These are phyloP conservation scores for Astropecten irregularis DNA, from an alignment of 53 echinoderm and acorn worm species.

Conservation along the genomic window DNA sequence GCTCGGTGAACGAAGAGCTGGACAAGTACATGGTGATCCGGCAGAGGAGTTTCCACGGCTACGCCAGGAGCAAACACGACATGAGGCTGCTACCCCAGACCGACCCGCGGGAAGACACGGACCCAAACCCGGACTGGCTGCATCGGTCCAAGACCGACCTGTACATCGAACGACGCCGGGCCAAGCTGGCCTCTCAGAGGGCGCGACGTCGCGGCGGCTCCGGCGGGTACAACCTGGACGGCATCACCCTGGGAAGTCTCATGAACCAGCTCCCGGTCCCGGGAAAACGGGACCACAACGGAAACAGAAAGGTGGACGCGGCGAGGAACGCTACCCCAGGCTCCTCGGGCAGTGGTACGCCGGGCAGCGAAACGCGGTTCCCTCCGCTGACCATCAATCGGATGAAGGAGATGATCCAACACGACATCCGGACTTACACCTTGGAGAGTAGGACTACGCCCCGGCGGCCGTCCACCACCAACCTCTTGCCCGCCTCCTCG, in stretches of 20 bases:
- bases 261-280: conserved; percentile 71
- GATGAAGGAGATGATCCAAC: conserved; percentile 54
- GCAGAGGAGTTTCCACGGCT: conserved; percentile 91
- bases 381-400: conserved; percentile 73
- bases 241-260: conserved; percentile 83
- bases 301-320: conserved; percentile 9
- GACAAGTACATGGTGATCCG: conserved; percentile 93
- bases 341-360: not conserved
- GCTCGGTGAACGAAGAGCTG: conserved; percentile 82
- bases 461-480: conserved; percentile 21
- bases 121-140: conserved; percentile 72
- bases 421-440: conserved; percentile 33
- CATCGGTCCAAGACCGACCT: conserved; percentile 96
- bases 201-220: conserved; percentile 38
- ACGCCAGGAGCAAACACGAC: conserved; percentile 71
- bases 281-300: conserved; percentile 13
- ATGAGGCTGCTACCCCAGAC: conserved; percentile 77
- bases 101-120: conserved; percentile 81
- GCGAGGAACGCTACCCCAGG: not conserved
- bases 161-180: conserved; percentile 88
- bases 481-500: not conserved
- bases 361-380: conserved; percentile 60
- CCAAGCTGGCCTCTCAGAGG: conserved; percentile 53
- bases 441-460: not conserved
- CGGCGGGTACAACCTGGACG: conserved; percentile 56